Percentiles rank a stretch among this genome's conserved stretches.
These are phyloP conservation scores for Platysternon megacephalum DNA, from an alignment of 2,113 vertebrate genomes.

Conservation along the genomic window DNA sequence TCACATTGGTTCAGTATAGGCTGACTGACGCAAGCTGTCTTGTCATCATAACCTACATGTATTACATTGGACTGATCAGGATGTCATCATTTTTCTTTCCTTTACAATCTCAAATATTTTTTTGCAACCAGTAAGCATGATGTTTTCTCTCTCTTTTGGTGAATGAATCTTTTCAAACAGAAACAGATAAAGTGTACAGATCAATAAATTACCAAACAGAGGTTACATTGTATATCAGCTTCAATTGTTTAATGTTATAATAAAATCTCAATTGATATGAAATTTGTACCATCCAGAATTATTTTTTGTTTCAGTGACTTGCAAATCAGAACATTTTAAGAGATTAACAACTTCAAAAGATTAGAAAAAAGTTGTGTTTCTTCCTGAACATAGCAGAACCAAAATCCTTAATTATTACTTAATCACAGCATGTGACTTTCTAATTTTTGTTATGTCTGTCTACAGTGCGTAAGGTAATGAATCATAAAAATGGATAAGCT, in stretches of 20 bases:
- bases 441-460: neutral
- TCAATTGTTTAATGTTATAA: neutral
- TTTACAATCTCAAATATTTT: neutral
- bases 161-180: neutral
- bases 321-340: neutral
- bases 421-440: neutral
- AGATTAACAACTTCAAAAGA: neutral
- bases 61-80: neutral
- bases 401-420: neutral
- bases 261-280: neutral
- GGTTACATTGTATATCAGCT: neutral
- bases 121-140: neutral
- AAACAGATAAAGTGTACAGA: neutral
- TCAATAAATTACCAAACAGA: neutral
- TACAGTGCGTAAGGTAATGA: neutral
- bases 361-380: neutral
- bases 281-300: neutral
- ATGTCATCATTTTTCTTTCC: constrained; percentile 19
- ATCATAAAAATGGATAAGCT: neutral
- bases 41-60: neutral
- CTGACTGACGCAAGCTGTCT: constrained; percentile 17
- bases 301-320: neutral
- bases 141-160: neutral
- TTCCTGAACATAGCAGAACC: neutral
- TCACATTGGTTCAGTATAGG: neutral